Percentiles rank a stretch among this genome's conserved stretches.
Conservation (phyloP, 2,797 vertebrate species). For the Gobionotothen gibberifrons region DNA sequence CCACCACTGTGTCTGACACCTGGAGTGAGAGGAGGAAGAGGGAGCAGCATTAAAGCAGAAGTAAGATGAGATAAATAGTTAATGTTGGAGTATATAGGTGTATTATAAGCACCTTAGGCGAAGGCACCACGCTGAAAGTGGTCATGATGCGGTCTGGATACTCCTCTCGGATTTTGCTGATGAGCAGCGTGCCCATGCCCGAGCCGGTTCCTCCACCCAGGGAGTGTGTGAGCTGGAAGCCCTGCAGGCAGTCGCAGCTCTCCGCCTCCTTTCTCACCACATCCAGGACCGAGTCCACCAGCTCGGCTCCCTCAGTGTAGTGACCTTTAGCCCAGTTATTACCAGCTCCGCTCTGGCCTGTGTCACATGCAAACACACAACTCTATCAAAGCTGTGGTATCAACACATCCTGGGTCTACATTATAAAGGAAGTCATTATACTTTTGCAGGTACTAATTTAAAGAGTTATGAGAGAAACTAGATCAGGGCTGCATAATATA, state of each 20-base stretch:
- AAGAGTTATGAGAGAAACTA: not conserved
- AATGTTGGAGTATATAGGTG: not conserved
- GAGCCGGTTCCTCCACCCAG: constrained; percentile 92
- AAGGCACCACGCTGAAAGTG: constrained; percentile 92
- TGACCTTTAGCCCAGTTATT: constrained; percentile 95
- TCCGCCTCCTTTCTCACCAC: constrained; percentile 94
- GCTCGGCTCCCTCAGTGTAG: constrained; percentile 93
- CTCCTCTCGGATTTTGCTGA: constrained; percentile 94
- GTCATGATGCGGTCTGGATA: constrained; percentile 95
- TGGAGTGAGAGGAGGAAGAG: constrained; percentile 43
- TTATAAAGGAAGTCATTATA: not conserved
- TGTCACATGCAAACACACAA: constrained; percentile 26
- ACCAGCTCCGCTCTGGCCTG: constrained; percentile 93
- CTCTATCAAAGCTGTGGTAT: not conserved
- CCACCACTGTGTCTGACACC: constrained; percentile 93
- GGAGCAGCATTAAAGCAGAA: not conserved
- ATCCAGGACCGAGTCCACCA: constrained; percentile 91
- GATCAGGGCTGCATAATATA: too few relatives aligned
- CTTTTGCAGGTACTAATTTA: not conserved
- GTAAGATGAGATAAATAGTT: accelerated
- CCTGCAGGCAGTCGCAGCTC: constrained; percentile 94
- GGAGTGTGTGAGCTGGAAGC: constrained; percentile 94
- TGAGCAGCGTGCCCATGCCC: constrained; percentile 92
- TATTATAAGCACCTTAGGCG: constrained; percentile 85
- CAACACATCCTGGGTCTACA: not conserved